Base-by-base conservation (phyloP, 1,140 invertebrate genomes). In the Cotesia vestalis region DNA sequence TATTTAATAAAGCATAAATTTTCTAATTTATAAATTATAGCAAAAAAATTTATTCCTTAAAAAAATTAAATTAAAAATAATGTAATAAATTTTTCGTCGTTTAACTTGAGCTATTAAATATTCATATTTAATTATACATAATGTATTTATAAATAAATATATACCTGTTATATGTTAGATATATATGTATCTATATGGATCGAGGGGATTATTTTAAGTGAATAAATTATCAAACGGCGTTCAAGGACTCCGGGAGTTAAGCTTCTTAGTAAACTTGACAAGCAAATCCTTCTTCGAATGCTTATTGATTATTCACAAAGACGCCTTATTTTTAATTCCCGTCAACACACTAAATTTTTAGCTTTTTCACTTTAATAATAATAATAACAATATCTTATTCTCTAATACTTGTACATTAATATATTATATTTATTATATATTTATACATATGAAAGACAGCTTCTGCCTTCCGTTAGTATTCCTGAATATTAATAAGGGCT, bases 201-300 rank as follows among this genome's bases (percentile, higher is more conserved):
- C 27, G 27, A 35, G 20, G 57, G 57, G 57, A 59, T 59, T 38
- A 62, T 38, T 12, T 17, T 36, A 27, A 36, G 60, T 62, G 60
- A 62, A 62, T 62, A 62, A 62, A 62, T 62, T 36, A 62, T 62
- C 60, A 38, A 62, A 62, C 34, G 60, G 12, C 60, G 60, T n/a
- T 36, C 8, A 59, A n/a, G 57, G 57, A 59, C 40, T 46, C 40
- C 40, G 40, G 40, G 57, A 59, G 57, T 59, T 59, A 59, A 59
- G 57, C 57, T 59, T 20, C 57, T 59, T 59, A 59, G 57, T 59
- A 59, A 59, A 59, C 57, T 59, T 46, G 40, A 46, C 20, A 59
- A 59, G 57, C 17, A 59, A 59, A 27, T 59, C 57, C 57, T 20
- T 59, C 57, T 59, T 59, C 27, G 57, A 59, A 17, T 20, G 20